Percentiles rank a stretch among this genome's conserved stretches.
Conservation (phyloP, 2,113 vertebrate species). For the Alligator sinensis region DNA sequence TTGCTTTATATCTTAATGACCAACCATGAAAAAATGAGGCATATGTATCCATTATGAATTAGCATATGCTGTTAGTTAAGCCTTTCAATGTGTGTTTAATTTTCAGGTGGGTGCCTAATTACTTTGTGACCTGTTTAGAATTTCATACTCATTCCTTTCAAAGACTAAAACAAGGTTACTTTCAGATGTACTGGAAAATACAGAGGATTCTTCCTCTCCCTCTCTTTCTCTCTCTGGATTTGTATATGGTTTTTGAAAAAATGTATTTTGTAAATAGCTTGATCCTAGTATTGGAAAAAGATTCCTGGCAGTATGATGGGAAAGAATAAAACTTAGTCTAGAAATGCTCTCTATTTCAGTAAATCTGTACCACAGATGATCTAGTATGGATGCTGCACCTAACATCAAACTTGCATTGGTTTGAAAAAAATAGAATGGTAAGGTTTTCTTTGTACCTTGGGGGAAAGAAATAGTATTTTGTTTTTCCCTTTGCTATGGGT, state of each 20-base stretch:
- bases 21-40: background rate
- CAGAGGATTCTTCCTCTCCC: background rate
- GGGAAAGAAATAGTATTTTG: slow-evolving; percentile 20
- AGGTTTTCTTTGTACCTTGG: slow-evolving; percentile 39
- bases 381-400: background rate
- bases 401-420: slow-evolving; percentile 41
- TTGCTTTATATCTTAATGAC: slow-evolving; percentile 23
- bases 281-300: background rate
- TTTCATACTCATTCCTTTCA: slow-evolving; percentile 52
- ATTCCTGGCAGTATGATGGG: slow-evolving; percentile 19
- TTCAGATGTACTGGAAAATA: slow-evolving; percentile 28
- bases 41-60: slow-evolving; percentile 27
- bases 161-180: slow-evolving; percentile 17
- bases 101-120: slow-evolving; percentile 61
- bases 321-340: slow-evolving; percentile 43
- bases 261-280: slow-evolving; percentile 14
- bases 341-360: background rate
- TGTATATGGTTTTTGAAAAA: slow-evolving; percentile 36
- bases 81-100: slow-evolving; percentile 54
- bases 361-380: background rate
- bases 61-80: slow-evolving; percentile 48
- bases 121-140: slow-evolving; percentile 58
- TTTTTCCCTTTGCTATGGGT: slow-evolving; percentile 40
- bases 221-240: background rate
- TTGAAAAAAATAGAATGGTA: slow-evolving; percentile 10